Evolutionary conservation across 2,113 vertebrate genomes (phyloP).

Genomic region (Vireo altiloquus): DNA sequence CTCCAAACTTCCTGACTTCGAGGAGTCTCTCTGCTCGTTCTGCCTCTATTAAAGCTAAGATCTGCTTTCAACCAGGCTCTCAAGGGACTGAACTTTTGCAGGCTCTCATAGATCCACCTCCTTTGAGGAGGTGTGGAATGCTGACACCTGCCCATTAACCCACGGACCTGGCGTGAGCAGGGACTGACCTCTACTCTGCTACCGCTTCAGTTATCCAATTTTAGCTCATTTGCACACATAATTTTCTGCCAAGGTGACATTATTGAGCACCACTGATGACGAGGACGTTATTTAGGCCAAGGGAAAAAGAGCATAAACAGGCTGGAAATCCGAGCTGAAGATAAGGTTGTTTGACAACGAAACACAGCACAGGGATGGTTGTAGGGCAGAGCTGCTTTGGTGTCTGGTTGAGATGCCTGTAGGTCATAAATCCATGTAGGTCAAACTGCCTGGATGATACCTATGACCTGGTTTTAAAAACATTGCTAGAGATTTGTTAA

Average conservation of each 20-base stretch:
- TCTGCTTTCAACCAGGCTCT: neutral
- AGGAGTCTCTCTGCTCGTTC: neutral
- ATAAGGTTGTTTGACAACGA: neutral
- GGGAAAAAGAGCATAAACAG: neutral
- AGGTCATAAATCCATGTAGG: neutral
- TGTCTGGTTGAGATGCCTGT: neutral
- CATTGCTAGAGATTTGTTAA: neutral
- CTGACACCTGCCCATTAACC: neutral
- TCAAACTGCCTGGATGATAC: neutral
- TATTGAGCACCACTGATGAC: neutral
- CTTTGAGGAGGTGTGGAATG: neutral
- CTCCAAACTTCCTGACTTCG: neutral
- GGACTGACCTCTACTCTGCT: neutral
- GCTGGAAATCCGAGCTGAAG: neutral
- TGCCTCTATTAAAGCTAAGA: neutral
- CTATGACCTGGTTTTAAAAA: neutral
- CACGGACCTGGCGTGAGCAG: neutral
- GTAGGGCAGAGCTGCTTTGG: neutral
- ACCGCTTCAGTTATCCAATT: neutral
- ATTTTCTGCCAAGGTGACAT: constrained; percentile 33
- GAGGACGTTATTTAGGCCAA: neutral
- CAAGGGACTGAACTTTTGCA: neutral
- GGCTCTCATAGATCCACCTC: neutral
- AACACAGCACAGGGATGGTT: neutral
- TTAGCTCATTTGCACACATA: neutral